phyloP scores from a whole-genome alignment of 2,113 vertebrate genomes.

The Lontra canadensis region DNA sequence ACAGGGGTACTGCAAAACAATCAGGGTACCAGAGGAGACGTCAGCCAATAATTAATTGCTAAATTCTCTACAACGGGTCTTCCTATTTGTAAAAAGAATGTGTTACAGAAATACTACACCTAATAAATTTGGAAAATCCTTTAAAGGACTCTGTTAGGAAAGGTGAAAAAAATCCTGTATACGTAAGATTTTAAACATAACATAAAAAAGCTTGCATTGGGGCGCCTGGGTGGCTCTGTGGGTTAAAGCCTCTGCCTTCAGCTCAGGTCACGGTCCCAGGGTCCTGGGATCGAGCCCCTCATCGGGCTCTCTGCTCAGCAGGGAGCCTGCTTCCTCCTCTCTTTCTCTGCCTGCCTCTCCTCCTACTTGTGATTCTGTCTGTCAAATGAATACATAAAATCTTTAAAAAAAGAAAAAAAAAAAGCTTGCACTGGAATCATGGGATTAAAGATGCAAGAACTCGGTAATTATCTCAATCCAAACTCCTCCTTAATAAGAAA shows the following conservation, averaged over 20 bases:
- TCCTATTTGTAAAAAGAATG: not conserved
- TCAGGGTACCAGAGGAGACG: not conserved
- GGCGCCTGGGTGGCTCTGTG: too few species aligned
- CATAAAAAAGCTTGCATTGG: not conserved
- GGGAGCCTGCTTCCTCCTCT: too few species aligned
- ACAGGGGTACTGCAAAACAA: not conserved
- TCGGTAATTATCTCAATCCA: not conserved
- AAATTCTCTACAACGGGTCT: not conserved
- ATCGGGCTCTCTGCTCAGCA: too few species aligned
- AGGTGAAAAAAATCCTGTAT: not conserved
- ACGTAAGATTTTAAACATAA: not conserved
- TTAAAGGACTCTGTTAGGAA: not conserved
- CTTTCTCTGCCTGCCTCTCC: too few species aligned
- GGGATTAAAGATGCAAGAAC: slow-evolving; percentile 17
- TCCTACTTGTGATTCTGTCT: too few species aligned
- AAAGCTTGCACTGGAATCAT: not conserved
- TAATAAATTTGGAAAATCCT: slow-evolving; percentile 1
- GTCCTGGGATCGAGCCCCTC: too few species aligned
- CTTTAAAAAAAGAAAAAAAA: too few species aligned
- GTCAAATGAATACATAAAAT: too few species aligned
- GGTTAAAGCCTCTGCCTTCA: too few species aligned
- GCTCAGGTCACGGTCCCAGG: too few species aligned
- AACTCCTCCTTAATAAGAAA: not conserved
- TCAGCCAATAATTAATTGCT: not conserved
- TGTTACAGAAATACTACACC: not conserved